These are phyloP conservation scores for Melanotaenia maccullochi DNA, from an alignment of 2,797 vertebrate species.

Conservation along the genomic window DNA sequence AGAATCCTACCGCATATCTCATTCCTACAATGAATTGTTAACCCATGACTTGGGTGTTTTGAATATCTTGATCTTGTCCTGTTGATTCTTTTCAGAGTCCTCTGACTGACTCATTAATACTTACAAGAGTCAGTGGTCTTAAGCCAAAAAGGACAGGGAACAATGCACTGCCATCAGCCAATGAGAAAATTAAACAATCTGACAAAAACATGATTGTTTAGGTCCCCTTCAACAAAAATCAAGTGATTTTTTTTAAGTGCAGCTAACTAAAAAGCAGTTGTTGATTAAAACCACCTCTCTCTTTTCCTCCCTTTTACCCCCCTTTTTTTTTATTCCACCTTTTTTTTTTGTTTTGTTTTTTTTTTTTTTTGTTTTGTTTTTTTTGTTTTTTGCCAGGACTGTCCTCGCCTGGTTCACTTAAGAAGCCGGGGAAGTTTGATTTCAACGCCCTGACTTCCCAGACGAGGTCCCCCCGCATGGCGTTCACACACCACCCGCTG, in stretches of 20 bases:
- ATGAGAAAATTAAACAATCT: conserved; percentile 48
- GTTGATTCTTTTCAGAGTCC: conserved; percentile 32
- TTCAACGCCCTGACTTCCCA: conserved; percentile 95
- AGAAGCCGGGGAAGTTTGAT: conserved; percentile 98
- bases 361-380: conserved; percentile 75
- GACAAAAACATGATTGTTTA: conserved; percentile 52
- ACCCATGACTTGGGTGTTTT: conserved; percentile 16
- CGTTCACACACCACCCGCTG: conserved; percentile 98
- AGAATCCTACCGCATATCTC: conserved; percentile 35
- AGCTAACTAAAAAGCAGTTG: conserved; percentile 67
- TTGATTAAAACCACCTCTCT: conserved; percentile 80
- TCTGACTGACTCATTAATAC: conserved; percentile 45
- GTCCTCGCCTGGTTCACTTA: conserved; percentile 91
- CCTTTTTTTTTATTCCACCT: conserved; percentile 49
- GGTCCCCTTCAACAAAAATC: conserved; percentile 62
- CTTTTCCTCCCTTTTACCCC: conserved; percentile 71
- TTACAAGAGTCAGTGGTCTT: conserved; percentile 38
- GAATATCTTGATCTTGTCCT: conserved; percentile 30
- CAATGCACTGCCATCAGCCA: conserved; percentile 50
- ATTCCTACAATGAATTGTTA: conserved; percentile 3
- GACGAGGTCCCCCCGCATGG: conserved; percentile 95
- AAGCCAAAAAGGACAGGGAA: conserved; percentile 34
- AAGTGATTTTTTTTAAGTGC: conserved; percentile 47
- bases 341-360: conserved; percentile 72
- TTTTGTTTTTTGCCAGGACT: conserved; percentile 88